Percentiles rank a stretch among this genome's conserved stretches.
These are phyloP conservation scores for Porphyrio hochstetteri DNA, from an alignment of 2,113 vertebrate species.

Conservation along the genomic window DNA sequence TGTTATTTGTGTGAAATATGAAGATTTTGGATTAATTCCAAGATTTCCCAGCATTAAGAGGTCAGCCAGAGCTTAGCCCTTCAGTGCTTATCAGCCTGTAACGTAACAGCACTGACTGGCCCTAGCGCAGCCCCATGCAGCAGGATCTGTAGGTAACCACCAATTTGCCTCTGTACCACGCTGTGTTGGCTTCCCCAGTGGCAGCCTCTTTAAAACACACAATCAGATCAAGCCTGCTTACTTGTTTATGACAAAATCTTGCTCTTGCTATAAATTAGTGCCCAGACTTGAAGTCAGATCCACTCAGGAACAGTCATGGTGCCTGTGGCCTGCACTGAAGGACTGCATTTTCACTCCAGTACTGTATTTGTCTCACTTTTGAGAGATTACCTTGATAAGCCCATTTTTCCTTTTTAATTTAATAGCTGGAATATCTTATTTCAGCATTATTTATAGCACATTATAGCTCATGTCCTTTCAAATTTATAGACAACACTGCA, in stretches of 20 bases:
- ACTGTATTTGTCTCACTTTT: neutral
- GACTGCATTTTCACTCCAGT: neutral
- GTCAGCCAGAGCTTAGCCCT: neutral
- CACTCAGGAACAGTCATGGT: neutral
- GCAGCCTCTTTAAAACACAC: neutral
- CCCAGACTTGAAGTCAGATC: neutral
- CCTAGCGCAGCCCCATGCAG: neutral
- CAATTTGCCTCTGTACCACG: neutral
- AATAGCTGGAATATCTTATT: neutral
- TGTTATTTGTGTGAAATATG: neutral
- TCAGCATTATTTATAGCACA: neutral
- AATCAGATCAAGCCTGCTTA: neutral
- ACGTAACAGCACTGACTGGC: neutral
- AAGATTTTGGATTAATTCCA: neutral
- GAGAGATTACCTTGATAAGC: neutral
- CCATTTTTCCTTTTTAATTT: neutral
- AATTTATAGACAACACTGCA: neutral
- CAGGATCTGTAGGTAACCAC: neutral
- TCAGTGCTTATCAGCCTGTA: neutral
- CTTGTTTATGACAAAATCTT: neutral
- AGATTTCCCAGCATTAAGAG: neutral
- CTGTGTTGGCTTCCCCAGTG: neutral
- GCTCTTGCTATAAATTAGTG: neutral
- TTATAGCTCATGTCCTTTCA: neutral
- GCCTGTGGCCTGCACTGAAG: too few species aligned